Evolutionary conservation across 2,113 vertebrate genomes (phyloP).

Genomic region (Phylloscopus trochilus): DNA sequence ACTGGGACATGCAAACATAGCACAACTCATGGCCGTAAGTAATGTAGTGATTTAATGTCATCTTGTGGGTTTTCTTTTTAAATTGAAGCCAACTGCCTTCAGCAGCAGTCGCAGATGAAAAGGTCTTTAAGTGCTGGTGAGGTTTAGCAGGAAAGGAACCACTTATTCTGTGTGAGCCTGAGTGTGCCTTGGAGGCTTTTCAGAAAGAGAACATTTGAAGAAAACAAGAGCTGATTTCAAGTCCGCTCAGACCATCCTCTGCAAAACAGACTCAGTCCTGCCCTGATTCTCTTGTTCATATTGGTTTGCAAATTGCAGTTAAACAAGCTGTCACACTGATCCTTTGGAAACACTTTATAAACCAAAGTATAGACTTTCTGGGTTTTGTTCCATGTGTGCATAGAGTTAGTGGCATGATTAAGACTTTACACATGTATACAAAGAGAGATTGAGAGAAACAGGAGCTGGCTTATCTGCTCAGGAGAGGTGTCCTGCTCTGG

Average conservation of each 20-base stretch:
- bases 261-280: not conserved
- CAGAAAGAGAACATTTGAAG: not conserved
- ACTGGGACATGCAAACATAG: accelerated
- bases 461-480: not conserved
- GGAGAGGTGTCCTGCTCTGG: not conserved
- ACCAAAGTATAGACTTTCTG: not conserved
- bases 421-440: not conserved
- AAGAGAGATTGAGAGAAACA: not conserved
- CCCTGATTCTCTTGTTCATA: not conserved
- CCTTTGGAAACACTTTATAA: not conserved
- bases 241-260: not conserved
- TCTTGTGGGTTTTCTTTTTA: not conserved
- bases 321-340: not conserved
- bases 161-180: not conserved
- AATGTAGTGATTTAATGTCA: not conserved
- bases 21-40: not conserved
- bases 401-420: not conserved
- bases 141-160: not conserved
- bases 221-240: not conserved
- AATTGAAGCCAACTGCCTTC: not conserved
- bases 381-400: not conserved
- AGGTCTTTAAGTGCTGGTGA: not conserved
- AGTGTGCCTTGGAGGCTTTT: not conserved
- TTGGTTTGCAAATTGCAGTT: not conserved
- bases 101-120: not conserved